Evolutionary conservation across 2,797 vertebrate species (phyloP), one percentile per base, ranked within the genome.

Genomic region (Chelon labrosus): DNA sequence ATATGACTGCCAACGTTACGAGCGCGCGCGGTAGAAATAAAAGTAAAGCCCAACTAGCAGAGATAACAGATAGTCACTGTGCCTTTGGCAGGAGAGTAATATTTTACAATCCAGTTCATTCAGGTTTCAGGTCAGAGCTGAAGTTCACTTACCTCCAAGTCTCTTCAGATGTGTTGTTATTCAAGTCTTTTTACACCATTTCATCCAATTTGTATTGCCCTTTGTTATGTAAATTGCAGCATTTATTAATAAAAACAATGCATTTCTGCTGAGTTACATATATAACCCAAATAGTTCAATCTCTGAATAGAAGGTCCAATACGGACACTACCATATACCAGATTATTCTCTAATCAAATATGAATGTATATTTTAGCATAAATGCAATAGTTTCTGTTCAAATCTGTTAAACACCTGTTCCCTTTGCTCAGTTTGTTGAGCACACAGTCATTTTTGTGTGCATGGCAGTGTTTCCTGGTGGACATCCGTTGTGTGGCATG

Each of bases 101-200:
- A 11, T 62, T 76, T 59, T 52, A 52, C 59, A 62, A 56, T 47
- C n/a, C 27, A 25, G 25, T 54, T 66, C 38, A 69, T 60, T 13
- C 19, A 42, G 50, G 57, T 65, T 0, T 75, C 60, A 47, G 46
- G 41, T 52, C 51, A 11, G 52, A 77, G 37, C 47, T 53, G 42
- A 58, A 56, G 60, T 65, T 70, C 19, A 12, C 51, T 62, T 51
- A 62, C 37, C 22, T 65, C 27, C 38, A 55, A 22, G 10, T 10
- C 14, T 69, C 64, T 49, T 51, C 20, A 62, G 4, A 27, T 19
- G 53, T 57, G 16, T 41, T 39, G 1, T 16, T 58, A 41, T 4
- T 12, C 37, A n/a, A 58, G 38, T 63, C 35, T 50, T 11, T 58
- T 27, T 47, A 10, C 20, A 10, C 12, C 46, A 19, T 8, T 58